Conservation (phyloP, 2,797 vertebrate species). For the Cossypha caffra region DNA sequence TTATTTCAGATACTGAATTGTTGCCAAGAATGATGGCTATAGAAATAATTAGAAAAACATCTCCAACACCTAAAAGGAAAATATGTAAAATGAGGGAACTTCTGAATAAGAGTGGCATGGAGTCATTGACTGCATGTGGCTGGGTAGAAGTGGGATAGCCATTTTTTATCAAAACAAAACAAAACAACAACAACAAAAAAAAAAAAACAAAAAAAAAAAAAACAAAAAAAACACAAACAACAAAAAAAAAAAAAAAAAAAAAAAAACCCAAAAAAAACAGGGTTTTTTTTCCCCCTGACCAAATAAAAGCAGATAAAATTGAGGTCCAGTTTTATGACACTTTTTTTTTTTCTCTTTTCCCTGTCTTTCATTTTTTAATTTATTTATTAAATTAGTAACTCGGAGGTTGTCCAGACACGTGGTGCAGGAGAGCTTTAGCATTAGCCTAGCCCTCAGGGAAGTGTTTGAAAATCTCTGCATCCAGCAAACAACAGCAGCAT, state of each 20-base stretch:
- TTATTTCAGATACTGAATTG: neutral
- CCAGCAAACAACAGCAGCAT: neutral
- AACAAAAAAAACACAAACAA: neutral
- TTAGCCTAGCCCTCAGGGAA: neutral
- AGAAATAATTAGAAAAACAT: neutral
- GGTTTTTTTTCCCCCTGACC: fast-evolving
- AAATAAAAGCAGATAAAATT: neutral
- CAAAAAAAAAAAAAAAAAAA: no score
- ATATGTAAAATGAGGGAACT: neutral
- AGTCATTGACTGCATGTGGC: neutral
- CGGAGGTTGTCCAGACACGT: neutral
- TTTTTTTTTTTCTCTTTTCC: fast-evolving
- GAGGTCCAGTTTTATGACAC: fast-evolving
- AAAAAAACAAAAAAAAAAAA: no score
- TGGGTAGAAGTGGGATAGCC: neutral
- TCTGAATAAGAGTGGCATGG: neutral
- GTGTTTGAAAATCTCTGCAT: neutral
- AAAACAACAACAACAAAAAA: no score
- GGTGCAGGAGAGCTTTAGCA: neutral
- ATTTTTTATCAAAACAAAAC: neutral
- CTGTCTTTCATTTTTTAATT: fast-evolving
- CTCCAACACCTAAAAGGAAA: neutral
- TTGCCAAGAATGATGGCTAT: neutral
- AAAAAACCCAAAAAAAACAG: no score
- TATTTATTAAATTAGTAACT: neutral